Conservation (phyloP, 2,797 vertebrate genomes). For the Anguilla megastoma region DNA sequence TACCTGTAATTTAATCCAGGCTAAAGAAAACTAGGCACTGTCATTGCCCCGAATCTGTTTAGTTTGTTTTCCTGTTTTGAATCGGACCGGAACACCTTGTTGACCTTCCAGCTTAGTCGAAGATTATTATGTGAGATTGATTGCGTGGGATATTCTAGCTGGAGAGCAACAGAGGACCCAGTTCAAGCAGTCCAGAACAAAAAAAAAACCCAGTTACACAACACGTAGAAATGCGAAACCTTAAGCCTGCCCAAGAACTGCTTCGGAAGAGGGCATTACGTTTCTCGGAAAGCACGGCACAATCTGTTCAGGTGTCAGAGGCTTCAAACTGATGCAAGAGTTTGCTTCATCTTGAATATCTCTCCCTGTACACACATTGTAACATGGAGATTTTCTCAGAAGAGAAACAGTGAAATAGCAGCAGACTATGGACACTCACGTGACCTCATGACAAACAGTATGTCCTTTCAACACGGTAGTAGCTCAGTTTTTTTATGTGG, state of each 20-base stretch:
- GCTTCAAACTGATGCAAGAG: neutral
- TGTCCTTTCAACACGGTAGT: neutral
- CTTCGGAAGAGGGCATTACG: neutral
- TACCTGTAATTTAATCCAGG: neutral
- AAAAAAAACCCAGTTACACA: neutral
- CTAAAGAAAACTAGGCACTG: neutral
- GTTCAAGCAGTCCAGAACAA: neutral
- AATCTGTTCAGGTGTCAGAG: neutral
- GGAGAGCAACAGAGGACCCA: neutral
- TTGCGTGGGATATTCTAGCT: neutral
- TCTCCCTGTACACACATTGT: neutral
- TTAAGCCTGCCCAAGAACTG: neutral
- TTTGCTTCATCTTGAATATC: neutral
- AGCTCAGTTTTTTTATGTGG: neutral
- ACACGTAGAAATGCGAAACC: neutral
- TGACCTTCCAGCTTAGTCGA: neutral
- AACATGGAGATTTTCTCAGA: neutral
- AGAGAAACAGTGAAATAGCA: neutral
- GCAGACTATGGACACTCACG: neutral
- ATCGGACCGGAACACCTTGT: neutral
- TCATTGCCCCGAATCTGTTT: neutral
- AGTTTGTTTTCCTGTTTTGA: neutral
- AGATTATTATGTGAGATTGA: neutral
- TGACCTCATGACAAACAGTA: neutral
- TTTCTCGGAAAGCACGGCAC: neutral